These are phyloP conservation scores for Cephus pygmeus DNA, from an alignment of 2,888 invertebrate species.

Conservation along the genomic window DNA sequence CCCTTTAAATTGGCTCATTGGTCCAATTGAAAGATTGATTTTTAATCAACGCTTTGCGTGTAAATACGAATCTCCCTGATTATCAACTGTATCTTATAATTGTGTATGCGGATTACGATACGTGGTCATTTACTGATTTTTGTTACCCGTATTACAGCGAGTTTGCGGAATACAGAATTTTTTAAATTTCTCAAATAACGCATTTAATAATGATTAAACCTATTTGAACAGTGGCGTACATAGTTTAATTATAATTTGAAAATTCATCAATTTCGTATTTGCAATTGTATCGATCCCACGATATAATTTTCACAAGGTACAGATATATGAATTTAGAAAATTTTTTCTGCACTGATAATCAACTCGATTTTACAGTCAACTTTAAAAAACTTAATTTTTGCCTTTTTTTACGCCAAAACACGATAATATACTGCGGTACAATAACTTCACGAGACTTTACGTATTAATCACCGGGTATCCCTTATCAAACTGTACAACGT, in stretches of 20 bases:
- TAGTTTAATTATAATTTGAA: background rate
- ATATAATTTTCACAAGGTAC: background rate
- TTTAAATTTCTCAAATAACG: background rate
- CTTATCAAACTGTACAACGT: slow-evolving; percentile 26
- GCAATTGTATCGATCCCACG: background rate
- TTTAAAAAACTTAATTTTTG: background rate
- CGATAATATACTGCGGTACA: background rate
- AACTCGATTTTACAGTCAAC: background rate
- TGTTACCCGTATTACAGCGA: background rate
- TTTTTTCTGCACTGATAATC: background rate
- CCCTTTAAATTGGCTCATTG: background rate
- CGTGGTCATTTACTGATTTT: background rate
- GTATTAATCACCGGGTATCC: slow-evolving; percentile 12
- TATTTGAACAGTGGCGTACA: too few species aligned
- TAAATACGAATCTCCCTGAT: background rate
- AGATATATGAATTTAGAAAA: background rate
- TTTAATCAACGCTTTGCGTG: background rate
- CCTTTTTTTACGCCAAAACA: background rate
- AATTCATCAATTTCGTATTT: background rate
- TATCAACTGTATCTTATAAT: background rate
- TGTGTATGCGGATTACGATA: background rate
- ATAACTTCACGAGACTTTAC: too few species aligned
- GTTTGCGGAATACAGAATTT: background rate
- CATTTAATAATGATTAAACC: too few species aligned
- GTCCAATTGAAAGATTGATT: background rate